Conservation (phyloP, 2,797 vertebrate species). For the Geotrypetes seraphini region DNA sequence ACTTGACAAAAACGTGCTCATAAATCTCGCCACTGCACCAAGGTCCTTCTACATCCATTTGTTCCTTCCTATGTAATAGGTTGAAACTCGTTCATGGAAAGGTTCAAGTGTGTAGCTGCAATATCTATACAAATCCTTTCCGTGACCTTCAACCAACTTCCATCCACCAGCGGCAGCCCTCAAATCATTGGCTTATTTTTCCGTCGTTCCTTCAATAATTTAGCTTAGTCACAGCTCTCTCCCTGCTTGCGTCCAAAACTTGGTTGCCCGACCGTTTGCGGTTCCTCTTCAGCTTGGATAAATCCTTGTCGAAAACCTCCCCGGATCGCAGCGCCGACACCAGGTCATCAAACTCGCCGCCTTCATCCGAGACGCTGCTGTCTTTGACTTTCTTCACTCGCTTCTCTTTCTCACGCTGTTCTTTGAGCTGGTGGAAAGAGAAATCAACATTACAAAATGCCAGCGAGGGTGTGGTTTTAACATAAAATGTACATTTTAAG, state of each 20-base stretch:
- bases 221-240: constrained; percentile 78
- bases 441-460: neutral
- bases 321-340: constrained; percentile 88
- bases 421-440: constrained; percentile 71
- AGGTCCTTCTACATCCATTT: constrained; percentile 44
- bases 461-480: no score
- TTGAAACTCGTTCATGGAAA: constrained; percentile 22
- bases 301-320: constrained; percentile 96
- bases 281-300: constrained; percentile 90
- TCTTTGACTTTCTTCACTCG: constrained; percentile 66
- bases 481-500: no score
- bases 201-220: constrained; percentile 63
- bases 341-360: constrained; percentile 90
- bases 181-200: neutral
- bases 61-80: constrained; percentile 16
- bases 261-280: constrained; percentile 86
- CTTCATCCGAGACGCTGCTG: constrained; percentile 69
- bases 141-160: constrained; percentile 8
- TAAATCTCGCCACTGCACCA: constrained; percentile 11
- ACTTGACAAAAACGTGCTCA: constrained; percentile 5
- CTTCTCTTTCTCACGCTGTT: constrained; percentile 84
- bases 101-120: constrained; percentile 11
- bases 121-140: constrained; percentile 14
- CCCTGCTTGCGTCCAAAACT: constrained; percentile 72
- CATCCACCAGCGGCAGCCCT: constrained; percentile 12